Evolutionary conservation across 1,140 invertebrate genomes (phyloP).

Genomic region (Drosophila paulistorum): DNA sequence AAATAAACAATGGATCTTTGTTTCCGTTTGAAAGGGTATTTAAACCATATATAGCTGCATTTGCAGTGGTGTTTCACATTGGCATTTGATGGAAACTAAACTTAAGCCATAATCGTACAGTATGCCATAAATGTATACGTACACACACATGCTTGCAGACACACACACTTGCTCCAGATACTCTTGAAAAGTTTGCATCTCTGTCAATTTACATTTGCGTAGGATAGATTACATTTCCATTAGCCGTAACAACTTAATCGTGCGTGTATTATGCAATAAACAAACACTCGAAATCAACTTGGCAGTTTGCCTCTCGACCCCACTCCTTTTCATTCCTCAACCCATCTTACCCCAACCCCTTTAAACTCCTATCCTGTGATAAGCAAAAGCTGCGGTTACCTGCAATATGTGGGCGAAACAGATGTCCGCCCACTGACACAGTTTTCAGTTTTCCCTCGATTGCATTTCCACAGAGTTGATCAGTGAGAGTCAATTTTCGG

Average conservation of each 20-base stretch:
- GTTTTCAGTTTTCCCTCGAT: slow-evolving; percentile 15
- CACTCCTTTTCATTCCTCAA: background rate
- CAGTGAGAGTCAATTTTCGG: slow-evolving; percentile 20
- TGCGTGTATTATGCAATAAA: slow-evolving; percentile 41
- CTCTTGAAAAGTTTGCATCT: slow-evolving; percentile 22
- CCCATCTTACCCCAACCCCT: background rate
- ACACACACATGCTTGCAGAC: background rate
- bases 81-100: slow-evolving; percentile 1
- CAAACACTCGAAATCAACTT: slow-evolving; percentile 21
- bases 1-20: background rate
- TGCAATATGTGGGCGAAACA: slow-evolving; percentile 5
- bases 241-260: slow-evolving; percentile 47
- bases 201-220: slow-evolving; percentile 33
- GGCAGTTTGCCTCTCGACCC: background rate
- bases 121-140: background rate
- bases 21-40: background rate
- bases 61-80: background rate
- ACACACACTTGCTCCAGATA: background rate
- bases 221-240: slow-evolving; percentile 41
- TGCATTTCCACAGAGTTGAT: slow-evolving; percentile 15
- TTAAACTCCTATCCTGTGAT: background rate
- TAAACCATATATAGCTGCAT: too few species aligned
- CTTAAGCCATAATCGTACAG: slow-evolving; percentile 9
- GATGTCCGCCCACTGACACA: slow-evolving; percentile 14
- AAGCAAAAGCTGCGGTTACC: slow-evolving; percentile 19